Evolutionary conservation across 1,140 invertebrate species (phyloP).

Genomic region (Mesaphorura yosii): DNA sequence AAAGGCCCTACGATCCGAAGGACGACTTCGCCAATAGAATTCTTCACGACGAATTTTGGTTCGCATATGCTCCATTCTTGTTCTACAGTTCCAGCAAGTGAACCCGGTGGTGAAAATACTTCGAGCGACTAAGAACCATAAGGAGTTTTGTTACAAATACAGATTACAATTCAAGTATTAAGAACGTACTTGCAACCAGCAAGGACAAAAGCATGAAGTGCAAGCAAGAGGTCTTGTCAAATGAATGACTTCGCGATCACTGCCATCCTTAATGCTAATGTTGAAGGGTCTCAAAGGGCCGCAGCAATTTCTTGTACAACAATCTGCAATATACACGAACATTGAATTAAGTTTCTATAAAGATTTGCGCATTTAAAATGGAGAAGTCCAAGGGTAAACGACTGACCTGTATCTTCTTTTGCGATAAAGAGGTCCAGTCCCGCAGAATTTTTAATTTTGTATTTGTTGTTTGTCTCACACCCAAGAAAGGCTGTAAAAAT

Average conservation of each 20-base stretch:
- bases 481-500: constrained; percentile 28
- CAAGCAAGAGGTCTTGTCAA: constrained; percentile 61
- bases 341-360: constrained; percentile 84
- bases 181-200: constrained; percentile 71
- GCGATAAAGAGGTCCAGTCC: constrained; percentile 73
- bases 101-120: constrained; percentile 22
- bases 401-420: constrained; percentile 69
- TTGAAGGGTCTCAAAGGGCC: constrained; percentile 67
- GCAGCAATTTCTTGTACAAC: constrained; percentile 64
- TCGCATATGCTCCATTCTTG: constrained; percentile 74
- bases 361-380: no score
- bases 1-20: constrained; percentile 72
- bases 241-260: constrained; percentile 66
- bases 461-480: constrained; percentile 33
- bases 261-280: constrained; percentile 72
- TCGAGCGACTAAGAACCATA: constrained; percentile 13
- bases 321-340: no score
- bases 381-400: no score
- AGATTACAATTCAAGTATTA: constrained; percentile 61
- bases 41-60: constrained; percentile 66
- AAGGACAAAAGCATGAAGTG: constrained; percentile 65
- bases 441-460: constrained; percentile 43
- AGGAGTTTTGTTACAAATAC: neutral
- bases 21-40: constrained; percentile 61
- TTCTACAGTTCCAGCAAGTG: constrained; percentile 51